A percentile compares a stretch with the other conserved stretches of the same genome.
These are phyloP conservation scores for Crocodylus rhombifer DNA, from an alignment of 2,797 vertebrate genomes.

Conservation along the genomic window DNA sequence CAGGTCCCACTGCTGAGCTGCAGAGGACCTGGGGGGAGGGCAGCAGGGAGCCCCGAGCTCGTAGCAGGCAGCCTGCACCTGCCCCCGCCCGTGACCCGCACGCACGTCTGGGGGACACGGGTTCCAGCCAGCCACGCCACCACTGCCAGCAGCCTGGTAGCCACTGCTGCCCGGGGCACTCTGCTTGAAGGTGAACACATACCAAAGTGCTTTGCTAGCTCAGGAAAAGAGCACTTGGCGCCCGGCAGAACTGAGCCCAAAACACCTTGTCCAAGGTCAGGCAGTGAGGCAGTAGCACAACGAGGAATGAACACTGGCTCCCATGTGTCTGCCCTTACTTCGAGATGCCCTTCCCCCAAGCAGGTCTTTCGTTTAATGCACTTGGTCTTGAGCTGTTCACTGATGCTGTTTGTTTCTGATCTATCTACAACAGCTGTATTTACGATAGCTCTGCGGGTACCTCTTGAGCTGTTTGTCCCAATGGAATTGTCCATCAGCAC, in stretches of 20 bases:
- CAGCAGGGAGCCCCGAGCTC: no score
- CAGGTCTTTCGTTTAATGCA: conserved; percentile 40
- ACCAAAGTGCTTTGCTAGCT: conserved; percentile 26
- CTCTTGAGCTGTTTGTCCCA: conserved; percentile 41
- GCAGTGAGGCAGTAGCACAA: neutral
- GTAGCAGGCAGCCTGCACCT: no score
- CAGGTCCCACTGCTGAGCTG: no score
- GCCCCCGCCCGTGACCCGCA: no score
- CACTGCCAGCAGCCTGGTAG: no score
- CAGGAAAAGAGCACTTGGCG: conserved; percentile 31
- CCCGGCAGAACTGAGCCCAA: conserved; percentile 11
- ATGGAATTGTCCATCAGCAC: conserved; percentile 46
- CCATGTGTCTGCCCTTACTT: conserved; percentile 12
- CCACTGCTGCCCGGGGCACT: no score
- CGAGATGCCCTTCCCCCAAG: conserved; percentile 2
- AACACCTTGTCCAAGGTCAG: conserved; percentile 66
- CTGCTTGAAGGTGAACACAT: neutral
- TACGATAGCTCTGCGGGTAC: conserved; percentile 26
- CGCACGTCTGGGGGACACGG: no score
- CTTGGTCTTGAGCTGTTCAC: conserved; percentile 32
- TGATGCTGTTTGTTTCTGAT: conserved; percentile 14
- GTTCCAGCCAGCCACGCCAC: no score
- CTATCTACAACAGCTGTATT: conserved; percentile 37
- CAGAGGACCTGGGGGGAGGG: no score
- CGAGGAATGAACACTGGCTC: neutral